Percentiles rank a stretch among this genome's conserved stretches.
Evolutionary conservation across 2,797 vertebrate species (phyloP).

Genomic region (Myotis vivesi): DNA sequence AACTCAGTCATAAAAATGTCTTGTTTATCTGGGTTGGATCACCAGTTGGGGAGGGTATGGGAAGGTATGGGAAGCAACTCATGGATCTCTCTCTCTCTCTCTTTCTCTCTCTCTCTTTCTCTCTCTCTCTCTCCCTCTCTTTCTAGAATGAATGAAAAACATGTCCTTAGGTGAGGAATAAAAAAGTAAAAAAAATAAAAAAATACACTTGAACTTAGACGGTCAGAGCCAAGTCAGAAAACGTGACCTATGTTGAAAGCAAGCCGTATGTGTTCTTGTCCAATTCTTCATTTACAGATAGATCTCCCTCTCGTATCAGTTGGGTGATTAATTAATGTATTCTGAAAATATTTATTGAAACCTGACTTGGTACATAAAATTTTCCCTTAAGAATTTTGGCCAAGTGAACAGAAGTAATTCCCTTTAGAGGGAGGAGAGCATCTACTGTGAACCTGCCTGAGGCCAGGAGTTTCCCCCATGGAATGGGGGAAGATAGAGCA

Average conservation of each 20-base stretch:
- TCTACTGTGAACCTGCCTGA: background rate
- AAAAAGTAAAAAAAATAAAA: background rate
- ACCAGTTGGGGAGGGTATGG: background rate
- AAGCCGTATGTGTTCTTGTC: background rate
- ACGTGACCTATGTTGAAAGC: background rate
- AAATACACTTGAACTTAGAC: background rate
- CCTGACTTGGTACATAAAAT: background rate
- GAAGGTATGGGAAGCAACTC: background rate
- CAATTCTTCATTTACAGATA: background rate
- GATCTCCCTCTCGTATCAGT: background rate
- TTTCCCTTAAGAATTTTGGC: background rate
- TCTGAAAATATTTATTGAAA: slow-evolving; percentile 13
- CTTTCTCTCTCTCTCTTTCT: background rate
- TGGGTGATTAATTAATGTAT: background rate
- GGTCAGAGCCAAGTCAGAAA: background rate
- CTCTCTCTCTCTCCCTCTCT: background rate
- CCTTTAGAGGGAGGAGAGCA: background rate
- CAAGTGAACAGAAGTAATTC: background rate
- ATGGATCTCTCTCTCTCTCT: background rate
- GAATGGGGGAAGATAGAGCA: background rate
- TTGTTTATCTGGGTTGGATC: background rate
- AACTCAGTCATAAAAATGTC: background rate
- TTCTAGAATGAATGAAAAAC: background rate
- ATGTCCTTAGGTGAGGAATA: background rate
- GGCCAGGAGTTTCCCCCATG: background rate